Percentiles rank a stretch among this genome's conserved stretches.
These are phyloP conservation scores for Altica lythri DNA, from an alignment of 2,888 invertebrate species.

Conservation along the genomic window DNA sequence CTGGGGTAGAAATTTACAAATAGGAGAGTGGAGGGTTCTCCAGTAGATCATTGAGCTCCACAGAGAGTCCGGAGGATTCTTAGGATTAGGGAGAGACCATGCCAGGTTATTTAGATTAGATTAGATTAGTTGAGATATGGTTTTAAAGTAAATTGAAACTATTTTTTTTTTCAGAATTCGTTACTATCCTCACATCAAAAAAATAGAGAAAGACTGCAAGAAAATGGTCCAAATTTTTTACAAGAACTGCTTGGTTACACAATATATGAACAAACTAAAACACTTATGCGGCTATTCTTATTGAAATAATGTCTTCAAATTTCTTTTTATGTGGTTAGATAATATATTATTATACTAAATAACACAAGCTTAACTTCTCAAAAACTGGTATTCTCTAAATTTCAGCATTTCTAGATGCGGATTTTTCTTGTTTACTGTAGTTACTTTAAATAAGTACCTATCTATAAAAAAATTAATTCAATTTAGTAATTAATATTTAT, in stretches of 20 bases:
- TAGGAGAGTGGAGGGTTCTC: no score
- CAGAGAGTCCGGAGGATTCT: no score
- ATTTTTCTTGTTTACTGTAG: background rate
- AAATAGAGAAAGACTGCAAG: conserved; percentile 61
- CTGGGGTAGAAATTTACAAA: no score
- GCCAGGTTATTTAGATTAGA: background rate
- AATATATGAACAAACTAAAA: conserved; percentile 9
- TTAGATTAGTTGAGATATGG: background rate
- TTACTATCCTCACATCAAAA: conserved; percentile 82
- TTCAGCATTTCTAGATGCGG: conserved; percentile 9
- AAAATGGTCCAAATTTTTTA: conserved; percentile 40
- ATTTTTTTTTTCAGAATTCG: conserved; percentile 70
- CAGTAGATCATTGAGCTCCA: no score
- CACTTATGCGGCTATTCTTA: conserved; percentile 22
- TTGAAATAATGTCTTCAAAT: conserved; percentile 25
- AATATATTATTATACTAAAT: conserved; percentile 4
- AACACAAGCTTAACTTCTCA: conserved; percentile 30
- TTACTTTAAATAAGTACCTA: background rate
- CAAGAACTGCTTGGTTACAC: conserved; percentile 26
- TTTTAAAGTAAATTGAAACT: background rate
- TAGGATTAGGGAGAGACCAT: no score
- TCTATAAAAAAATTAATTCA: conserved; percentile 5
- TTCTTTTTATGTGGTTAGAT: conserved; percentile 22
- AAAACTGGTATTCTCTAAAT: conserved; percentile 1
- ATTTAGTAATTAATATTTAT: conserved; percentile 9